Conservation (phyloP, 2,113 vertebrate genomes). For the Toxostoma redivivum region DNA sequence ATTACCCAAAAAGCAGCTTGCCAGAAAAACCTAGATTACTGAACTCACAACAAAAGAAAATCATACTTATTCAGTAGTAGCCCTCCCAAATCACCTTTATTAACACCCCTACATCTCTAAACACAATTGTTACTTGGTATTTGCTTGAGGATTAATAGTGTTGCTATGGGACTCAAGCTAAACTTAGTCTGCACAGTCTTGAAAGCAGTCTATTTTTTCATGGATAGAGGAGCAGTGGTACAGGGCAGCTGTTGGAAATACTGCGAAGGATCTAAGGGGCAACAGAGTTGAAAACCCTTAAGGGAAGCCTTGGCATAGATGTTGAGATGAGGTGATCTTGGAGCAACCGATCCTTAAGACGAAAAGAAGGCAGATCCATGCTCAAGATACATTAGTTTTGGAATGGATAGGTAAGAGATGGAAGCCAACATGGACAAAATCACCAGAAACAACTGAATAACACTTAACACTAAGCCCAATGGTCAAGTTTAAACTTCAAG, state of each 20-base stretch:
- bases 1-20: neutral
- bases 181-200: neutral
- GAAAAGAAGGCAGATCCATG: neutral
- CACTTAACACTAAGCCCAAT: neutral
- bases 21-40: neutral
- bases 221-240: neutral
- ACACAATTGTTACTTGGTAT: neutral
- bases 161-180: neutral
- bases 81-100: slow-evolving; percentile 1
- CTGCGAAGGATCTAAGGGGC: neutral
- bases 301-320: neutral
- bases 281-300: neutral
- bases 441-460: neutral
- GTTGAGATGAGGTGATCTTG: neutral
- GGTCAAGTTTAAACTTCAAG: neutral
- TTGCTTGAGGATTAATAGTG: neutral
- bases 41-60: neutral
- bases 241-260: neutral
- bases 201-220: neutral
- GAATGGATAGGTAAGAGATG: neutral
- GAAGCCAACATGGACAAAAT: neutral
- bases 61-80: neutral
- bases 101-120: neutral
- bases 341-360: neutral
- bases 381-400: neutral